phyloP scores from a whole-genome alignment of 2,113 vertebrate species.

The Noctilio leporinus region DNA sequence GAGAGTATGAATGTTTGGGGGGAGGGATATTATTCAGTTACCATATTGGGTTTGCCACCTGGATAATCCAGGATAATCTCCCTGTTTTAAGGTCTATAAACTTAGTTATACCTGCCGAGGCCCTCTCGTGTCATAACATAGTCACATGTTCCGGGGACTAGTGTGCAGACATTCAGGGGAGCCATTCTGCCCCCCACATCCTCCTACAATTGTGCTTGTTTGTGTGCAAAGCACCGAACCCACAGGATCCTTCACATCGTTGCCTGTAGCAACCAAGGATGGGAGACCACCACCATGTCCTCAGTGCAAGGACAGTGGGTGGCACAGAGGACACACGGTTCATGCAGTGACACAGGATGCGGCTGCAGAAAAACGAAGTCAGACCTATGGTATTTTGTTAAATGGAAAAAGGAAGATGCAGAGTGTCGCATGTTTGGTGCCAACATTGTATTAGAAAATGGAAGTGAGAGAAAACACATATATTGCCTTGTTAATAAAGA shows the following conservation, averaged over 20 bases:
- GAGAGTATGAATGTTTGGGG: neutral
- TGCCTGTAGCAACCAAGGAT: neutral
- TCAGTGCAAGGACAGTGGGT: neutral
- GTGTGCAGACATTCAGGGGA: neutral
- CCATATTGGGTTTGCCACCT: neutral
- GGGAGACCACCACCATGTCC: neutral
- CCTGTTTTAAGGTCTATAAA: neutral
- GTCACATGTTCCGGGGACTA: neutral
- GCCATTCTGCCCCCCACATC: neutral
- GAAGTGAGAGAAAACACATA: neutral
- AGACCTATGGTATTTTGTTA: neutral
- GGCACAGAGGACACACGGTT: fast-evolving
- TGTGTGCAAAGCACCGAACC: neutral
- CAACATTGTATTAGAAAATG: neutral
- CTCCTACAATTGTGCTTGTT: neutral
- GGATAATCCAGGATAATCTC: neutral
- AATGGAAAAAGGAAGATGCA: neutral
- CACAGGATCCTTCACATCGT: neutral
- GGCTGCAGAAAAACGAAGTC: neutral
- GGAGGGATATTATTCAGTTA: neutral
- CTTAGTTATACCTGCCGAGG: neutral
- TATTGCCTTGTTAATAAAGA: neutral
- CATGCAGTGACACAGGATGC: too few relatives aligned
- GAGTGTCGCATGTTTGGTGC: neutral
- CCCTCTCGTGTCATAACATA: neutral